Evolutionary conservation across 2,888 invertebrate genomes (phyloP), one percentile per base, ranked within the genome.

Genomic region (Erebia epiphron): DNA sequence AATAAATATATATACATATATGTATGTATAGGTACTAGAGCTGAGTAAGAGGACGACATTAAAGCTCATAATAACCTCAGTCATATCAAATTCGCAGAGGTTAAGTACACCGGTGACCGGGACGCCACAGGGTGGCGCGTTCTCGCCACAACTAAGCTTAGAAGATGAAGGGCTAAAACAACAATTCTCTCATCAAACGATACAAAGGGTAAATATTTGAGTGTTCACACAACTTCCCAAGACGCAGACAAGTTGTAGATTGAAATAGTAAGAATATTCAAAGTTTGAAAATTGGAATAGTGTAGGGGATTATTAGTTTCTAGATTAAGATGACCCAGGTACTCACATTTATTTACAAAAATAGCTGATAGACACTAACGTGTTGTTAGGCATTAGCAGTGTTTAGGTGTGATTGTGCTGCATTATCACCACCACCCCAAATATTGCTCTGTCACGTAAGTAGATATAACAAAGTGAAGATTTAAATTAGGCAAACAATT

Each of bases 91-190:
- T 76, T 83, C 85, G 73, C 90, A 92, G 92, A 89, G 92, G 81
- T 83, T 92, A 85, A 88, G 91, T 79, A 91, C 91, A 69, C 88
- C 93, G 74, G 90, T 88, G 78, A 87, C 90, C 72, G 92, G 92
- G 69, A 90, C 91, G 70, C 91, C 91, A 54, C 92, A 91, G 82
- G 91, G 92, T 69, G 88, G 90, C 69, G 84, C 92, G 69, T 92
- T 92, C 80, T 85, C 91, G 21, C 92, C 91, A 64, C 91, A 89
- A 73, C 85, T 91, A 71, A 92, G 89, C 79, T 87, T 87, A 72
- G 93, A 93, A 75, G 93, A 93, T 76, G 93, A 93, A 69, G 92
- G 90, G 70, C 84, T 92, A 68, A 93, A 92, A 79, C 93, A 93
- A 82, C 93, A 93, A 82, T 87, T 93, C 79, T 89, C 90, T 67